These are phyloP conservation scores for Laterallus jamaicensis DNA, from an alignment of 2,113 vertebrate species.

Conservation along the genomic window DNA sequence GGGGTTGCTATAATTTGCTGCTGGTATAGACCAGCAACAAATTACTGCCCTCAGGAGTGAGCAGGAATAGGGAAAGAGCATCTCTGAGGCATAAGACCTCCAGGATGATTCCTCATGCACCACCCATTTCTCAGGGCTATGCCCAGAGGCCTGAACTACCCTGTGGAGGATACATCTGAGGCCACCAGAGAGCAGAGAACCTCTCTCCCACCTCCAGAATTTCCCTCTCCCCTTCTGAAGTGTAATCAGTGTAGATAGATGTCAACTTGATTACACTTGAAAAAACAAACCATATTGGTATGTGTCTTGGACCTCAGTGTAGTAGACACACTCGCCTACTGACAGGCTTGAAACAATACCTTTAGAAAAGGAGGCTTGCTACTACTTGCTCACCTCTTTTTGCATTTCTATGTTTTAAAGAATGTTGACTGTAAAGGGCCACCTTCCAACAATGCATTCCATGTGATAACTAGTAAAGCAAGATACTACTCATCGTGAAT, in stretches of 20 bases:
- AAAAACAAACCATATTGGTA: slow-evolving; percentile 23
- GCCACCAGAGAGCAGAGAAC: slow-evolving; percentile 59
- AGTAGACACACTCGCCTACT: not conserved
- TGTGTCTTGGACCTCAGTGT: not conserved
- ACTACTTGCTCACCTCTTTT: not conserved
- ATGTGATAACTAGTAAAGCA: not conserved
- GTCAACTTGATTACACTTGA: slow-evolving; percentile 47
- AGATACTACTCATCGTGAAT: accelerated
- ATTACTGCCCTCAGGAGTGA: slow-evolving; percentile 46
- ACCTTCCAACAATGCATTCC: not conserved
- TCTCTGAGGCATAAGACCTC: slow-evolving; percentile 32
- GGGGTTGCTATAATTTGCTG: slow-evolving; percentile 61
- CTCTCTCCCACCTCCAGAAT: slow-evolving; percentile 49
- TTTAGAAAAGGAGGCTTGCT: slow-evolving; percentile 19
- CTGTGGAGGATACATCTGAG: slow-evolving; percentile 28
- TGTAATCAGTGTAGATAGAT: slow-evolving; percentile 67
- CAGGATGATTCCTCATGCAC: not conserved
- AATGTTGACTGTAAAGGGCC: not conserved
- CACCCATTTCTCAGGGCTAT: slow-evolving; percentile 36
- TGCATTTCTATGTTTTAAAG: not conserved
- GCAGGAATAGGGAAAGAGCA: slow-evolving; percentile 6
- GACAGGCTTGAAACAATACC: slow-evolving; percentile 37
- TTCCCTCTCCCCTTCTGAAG: slow-evolving; percentile 41
- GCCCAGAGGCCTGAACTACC: not conserved
- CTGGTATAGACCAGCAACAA: slow-evolving; percentile 70